Base-by-base conservation (phyloP, 1,140 invertebrate genomes). In the Aphaenogaster rudis region DNA sequence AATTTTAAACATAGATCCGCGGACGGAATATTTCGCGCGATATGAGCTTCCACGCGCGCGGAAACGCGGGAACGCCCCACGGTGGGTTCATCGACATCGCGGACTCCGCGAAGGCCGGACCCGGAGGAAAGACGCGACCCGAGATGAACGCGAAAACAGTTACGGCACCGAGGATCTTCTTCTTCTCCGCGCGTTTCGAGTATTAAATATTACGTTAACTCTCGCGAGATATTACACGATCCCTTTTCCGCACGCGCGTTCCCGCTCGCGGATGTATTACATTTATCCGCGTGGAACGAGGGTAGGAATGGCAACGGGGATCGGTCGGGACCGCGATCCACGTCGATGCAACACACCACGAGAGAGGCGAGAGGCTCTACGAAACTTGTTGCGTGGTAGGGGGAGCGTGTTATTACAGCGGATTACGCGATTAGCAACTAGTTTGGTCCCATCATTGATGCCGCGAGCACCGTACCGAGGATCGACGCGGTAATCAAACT, bases 1-100 rank as follows among this genome's bases (percentile, higher is more conserved):
- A 94, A 94, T 94, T 94, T 94, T 93, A 93, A 94, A 94, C 93
- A 93, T 93, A 84, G 92, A 92, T 92, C 88, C 81, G 66, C 21
- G 72, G 42, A 80, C 57, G 63, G 61, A 88, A 66, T 86, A 61
- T 72, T 54, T 66, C 69, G 66, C 54, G n/a, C 71, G 72, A 15
- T 21, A n/a, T 50, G 69, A 59, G 54, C 36, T 64, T 28, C 33
- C 57, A 9, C 88, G 39, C 11, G 77, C 4, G 2, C 59, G 64
- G 71, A 11, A 57, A 76, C 28, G 36, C 13, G 28, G 66, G n/a
- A 78, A 77, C 57, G 36, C 45, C 8, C 61, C 39, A 9, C 63
- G 63, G 4, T 28, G 33, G 45, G 69, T 48, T 90, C 67, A 54
- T 87, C 52, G 85, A 69, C 63, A 76, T 48, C 72, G 77, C 64